Base-by-base conservation (phyloP, 2,797 vertebrate genomes). In the Sebastes matsubarae region DNA sequence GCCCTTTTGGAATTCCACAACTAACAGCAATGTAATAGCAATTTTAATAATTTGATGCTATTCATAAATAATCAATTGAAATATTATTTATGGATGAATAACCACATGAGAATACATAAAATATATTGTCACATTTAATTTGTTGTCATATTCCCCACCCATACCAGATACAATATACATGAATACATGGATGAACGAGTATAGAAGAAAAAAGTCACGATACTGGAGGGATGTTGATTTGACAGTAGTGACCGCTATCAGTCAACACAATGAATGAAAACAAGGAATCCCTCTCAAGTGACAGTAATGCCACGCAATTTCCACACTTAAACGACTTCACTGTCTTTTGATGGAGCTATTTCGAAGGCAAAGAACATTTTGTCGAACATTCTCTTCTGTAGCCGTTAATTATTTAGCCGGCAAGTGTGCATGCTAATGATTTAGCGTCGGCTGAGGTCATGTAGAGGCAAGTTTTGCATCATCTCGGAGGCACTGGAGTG, bases 381-480 rank as follows among this genome's bases (percentile, higher is more conserved):
- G 32, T 63, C 29, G 11, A 86, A 63, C 61, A 29, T 69, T 60
- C 38, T 68, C 36, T 59, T 84, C 57, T 61, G 29, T 61, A 72
- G 59, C 30, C 69, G 38, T 68, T 75, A 66, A 86, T 82, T 76
- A 86, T 86, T 84, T 69, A 72, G 24, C 34, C 6, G 58, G 72
- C 22, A 66, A 30, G 60, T 38, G 24, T 76, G 66, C 59, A 83
- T 68, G 69, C 59, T 81, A 84, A 80, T 80, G 32, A 77, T 68
- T 60, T 58, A 46, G 55, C 10, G 3, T 77, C 80, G 20, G 27
- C 63, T 0, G 11, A 52, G 36, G 27, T 76, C 54, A 72, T 65
- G 38, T 22, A 30, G 69, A 59, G 72, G 67, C 57, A 64, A 80
- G 57, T 70, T 20, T 74, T 80, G 67, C 77, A 68, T 87, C 67